These are phyloP conservation scores for Triplophysa yarkandensis DNA, from an alignment of 2,797 vertebrate genomes.

Conservation along the genomic window DNA sequence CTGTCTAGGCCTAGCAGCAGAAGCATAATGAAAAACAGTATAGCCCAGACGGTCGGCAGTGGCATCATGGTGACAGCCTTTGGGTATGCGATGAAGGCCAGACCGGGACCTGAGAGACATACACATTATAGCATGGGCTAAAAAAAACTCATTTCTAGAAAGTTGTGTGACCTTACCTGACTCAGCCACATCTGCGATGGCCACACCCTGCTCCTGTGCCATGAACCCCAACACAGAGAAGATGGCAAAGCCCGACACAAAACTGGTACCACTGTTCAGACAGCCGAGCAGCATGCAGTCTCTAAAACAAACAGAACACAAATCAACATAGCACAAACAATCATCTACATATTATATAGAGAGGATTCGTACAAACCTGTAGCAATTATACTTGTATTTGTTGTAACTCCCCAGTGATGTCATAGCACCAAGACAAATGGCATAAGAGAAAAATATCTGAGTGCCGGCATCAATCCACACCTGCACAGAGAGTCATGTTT, in stretches of 20 bases:
- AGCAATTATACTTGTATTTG: constrained; percentile 99
- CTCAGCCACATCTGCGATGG: constrained; percentile 92
- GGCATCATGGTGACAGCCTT: constrained; percentile 99
- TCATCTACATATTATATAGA: not conserved
- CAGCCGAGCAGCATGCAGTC: constrained; percentile 94
- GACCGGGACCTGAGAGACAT: constrained; percentile 87
- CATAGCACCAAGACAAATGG: constrained; percentile 99
- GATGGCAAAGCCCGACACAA: constrained; percentile 99
- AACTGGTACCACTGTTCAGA: constrained; percentile 95
- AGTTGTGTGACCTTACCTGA: constrained; percentile 82
- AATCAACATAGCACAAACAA: not conserved
- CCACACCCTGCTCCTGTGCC: constrained; percentile 98
- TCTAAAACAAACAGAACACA: constrained; percentile 78
- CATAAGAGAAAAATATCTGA: constrained; percentile 99
- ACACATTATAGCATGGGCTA: not conserved
- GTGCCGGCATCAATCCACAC: constrained; percentile 99
- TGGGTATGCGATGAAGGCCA: constrained; percentile 98
- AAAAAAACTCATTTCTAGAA: not conserved
- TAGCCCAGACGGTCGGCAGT: constrained; percentile 94
- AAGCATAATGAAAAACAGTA: constrained; percentile 99
- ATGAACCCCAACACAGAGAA: constrained; percentile 99
- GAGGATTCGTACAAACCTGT: constrained; percentile 74
- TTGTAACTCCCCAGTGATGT: constrained; percentile 99
- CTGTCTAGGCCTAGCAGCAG: constrained; percentile 98
- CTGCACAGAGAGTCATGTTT: constrained; percentile 65